Conservation (phyloP, 2,113 vertebrate genomes). For the Cromileptes altivelis region DNA sequence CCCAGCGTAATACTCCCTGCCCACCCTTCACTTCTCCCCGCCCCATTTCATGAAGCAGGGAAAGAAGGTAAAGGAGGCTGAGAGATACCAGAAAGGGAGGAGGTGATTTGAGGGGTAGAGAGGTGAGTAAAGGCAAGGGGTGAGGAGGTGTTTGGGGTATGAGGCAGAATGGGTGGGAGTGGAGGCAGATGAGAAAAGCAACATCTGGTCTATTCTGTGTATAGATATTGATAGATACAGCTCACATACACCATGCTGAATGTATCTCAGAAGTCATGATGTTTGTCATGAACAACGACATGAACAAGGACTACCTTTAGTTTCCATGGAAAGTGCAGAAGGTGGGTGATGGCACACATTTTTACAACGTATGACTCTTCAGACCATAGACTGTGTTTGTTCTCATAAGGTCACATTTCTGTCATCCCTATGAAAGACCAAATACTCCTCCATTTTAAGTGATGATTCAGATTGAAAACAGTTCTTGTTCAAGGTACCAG, state of each 20-base stretch:
- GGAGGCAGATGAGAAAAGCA: not conserved
- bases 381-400: not conserved
- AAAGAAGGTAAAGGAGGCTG: conserved; percentile 29
- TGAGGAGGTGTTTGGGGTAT: not conserved
- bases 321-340: not conserved
- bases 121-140: conserved; percentile 35
- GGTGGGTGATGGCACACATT: not conserved
- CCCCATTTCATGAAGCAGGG: conserved; percentile 49
- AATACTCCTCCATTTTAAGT: not conserved
- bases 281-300: no score
- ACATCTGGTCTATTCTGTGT: not conserved
- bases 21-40: conserved; percentile 6
- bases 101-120: conserved; percentile 17
- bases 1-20: conserved; percentile 63
- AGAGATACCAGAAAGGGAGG: conserved; percentile 46
- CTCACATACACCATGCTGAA: no score
- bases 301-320: not conserved
- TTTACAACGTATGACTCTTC: not conserved
- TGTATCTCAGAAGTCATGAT: no score
- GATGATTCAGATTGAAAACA: not conserved
- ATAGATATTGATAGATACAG: no score
- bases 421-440: not conserved
- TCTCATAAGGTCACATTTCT: not conserved
- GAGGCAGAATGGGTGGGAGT: not conserved
- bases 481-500: not conserved